phyloP scores from a whole-genome alignment of 2,888 invertebrate species.

The Phyllotreta cruciferae region DNA sequence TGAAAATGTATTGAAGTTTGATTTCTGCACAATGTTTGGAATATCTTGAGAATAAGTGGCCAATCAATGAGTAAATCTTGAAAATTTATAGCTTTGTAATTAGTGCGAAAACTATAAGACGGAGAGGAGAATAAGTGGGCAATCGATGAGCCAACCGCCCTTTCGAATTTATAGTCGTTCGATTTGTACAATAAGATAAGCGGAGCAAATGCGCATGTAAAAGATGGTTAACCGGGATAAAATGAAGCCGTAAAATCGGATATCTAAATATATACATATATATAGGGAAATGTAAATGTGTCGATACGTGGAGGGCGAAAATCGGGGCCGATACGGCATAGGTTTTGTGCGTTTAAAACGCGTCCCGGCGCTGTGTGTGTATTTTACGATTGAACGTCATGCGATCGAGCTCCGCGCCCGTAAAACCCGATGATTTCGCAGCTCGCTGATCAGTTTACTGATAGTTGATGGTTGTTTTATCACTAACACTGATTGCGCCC shows the following conservation, averaged over 20 bases:
- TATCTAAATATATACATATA: slow-evolving; percentile 1
- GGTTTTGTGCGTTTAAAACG: slow-evolving; percentile 49
- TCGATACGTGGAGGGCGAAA: slow-evolving; percentile 39
- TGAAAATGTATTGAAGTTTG: slow-evolving; percentile 6
- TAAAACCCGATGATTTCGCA: slow-evolving; percentile 57
- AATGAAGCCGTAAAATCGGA: too few relatives aligned
- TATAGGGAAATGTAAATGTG: slow-evolving; percentile 48
- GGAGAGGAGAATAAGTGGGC: too few relatives aligned
- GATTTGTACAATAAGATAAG: too few relatives aligned
- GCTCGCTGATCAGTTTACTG: slow-evolving; percentile 56
- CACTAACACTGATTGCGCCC: slow-evolving; percentile 56
- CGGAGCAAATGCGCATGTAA: too few relatives aligned
- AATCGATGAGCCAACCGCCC: too few relatives aligned
- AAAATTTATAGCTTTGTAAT: too few relatives aligned
- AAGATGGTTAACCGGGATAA: too few relatives aligned
- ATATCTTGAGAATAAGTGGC: too few relatives aligned
- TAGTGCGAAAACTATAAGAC: too few relatives aligned
- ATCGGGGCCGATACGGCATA: slow-evolving; percentile 33
- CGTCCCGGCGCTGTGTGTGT: slow-evolving; percentile 23
- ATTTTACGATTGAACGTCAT: slow-evolving; percentile 52
- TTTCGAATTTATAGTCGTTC: too few relatives aligned
- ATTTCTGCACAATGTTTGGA: too few relatives aligned
- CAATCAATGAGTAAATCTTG: too few relatives aligned
- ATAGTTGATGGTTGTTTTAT: slow-evolving; percentile 59
- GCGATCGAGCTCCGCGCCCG: slow-evolving; percentile 46